Percentiles rank a stretch among this genome's conserved stretches.
These are phyloP conservation scores for Chaetodon auriga DNA, from an alignment of 2,113 vertebrate genomes.

Conservation along the genomic window DNA sequence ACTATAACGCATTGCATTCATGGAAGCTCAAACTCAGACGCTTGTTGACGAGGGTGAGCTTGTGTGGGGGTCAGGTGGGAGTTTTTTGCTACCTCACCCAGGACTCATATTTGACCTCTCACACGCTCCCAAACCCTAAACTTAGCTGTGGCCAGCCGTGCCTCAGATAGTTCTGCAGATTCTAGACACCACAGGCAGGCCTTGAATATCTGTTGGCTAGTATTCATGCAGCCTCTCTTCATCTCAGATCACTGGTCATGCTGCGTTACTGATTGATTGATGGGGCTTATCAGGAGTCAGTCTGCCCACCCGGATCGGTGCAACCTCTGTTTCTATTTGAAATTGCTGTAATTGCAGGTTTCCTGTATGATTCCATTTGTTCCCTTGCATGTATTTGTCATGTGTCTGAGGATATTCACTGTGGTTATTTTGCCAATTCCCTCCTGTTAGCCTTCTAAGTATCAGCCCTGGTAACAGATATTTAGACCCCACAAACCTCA, in stretches of 20 bases:
- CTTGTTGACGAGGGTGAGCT: constrained; percentile 42
- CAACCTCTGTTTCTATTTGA: neutral
- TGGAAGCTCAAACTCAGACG: constrained; percentile 36
- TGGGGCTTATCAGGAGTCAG: neutral
- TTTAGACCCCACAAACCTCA: neutral
- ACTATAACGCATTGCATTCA: constrained; percentile 1
- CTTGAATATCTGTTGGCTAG: constrained; percentile 41
- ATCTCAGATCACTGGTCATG: constrained; percentile 24
- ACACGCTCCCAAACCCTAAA: constrained; percentile 77
- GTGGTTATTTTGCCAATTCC: neutral
- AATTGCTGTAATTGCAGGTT: neutral
- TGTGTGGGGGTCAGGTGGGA: constrained; percentile 53
- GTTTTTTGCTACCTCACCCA: constrained; percentile 47
- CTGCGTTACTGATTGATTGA: neutral
- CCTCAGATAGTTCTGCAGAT: constrained; percentile 55
- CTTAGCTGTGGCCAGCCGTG: constrained; percentile 63
- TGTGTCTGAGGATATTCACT: too few relatives aligned
- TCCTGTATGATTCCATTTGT: constrained; percentile 2
- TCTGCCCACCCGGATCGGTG: neutral
- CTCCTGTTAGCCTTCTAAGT: neutral
- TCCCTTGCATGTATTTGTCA: constrained; percentile 12
- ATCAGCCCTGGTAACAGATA: constrained; percentile 5
- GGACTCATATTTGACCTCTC: constrained; percentile 71
- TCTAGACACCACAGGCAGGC: constrained; percentile 37
- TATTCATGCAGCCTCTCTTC: constrained; percentile 15